Evolutionary conservation across 2,113 vertebrate species (phyloP).

Genomic region (Elaphurus davidianus): DNA sequence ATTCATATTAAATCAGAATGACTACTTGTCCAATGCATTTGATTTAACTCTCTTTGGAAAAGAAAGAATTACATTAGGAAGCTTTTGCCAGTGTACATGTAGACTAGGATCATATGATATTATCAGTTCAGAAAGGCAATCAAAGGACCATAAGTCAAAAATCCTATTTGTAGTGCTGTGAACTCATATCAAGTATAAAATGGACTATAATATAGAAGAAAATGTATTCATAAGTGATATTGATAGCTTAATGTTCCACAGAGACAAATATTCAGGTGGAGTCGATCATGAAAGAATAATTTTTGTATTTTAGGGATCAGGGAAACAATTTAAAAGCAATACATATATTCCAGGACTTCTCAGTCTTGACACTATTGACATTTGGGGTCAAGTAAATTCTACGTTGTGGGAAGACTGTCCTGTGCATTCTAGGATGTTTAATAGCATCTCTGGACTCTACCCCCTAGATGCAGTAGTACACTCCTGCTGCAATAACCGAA

Average conservation of each 20-base stretch:
- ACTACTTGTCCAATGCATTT: neutral
- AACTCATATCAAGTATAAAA: neutral
- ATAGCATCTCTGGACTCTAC: neutral
- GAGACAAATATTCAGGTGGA: neutral
- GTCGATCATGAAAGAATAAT: neutral
- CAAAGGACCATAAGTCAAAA: neutral
- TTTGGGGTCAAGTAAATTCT: neutral
- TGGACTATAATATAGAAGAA: neutral
- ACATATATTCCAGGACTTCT: neutral
- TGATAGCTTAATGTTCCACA: neutral
- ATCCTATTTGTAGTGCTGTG: neutral
- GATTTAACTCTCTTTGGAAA: neutral
- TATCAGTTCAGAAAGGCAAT: neutral
- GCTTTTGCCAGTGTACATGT: neutral
- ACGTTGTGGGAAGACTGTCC: neutral
- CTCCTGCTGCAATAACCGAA: neutral
- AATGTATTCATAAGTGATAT: neutral
- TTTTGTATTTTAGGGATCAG: neutral
- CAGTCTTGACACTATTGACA: neutral
- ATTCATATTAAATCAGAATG: neutral
- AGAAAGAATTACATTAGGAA: neutral
- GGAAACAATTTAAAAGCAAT: neutral
- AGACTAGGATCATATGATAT: neutral
- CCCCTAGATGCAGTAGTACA: neutral
- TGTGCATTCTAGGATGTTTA: neutral